phyloP scores from a whole-genome alignment of 1,140 invertebrate species.

The Druon quercuslanigerum region DNA sequence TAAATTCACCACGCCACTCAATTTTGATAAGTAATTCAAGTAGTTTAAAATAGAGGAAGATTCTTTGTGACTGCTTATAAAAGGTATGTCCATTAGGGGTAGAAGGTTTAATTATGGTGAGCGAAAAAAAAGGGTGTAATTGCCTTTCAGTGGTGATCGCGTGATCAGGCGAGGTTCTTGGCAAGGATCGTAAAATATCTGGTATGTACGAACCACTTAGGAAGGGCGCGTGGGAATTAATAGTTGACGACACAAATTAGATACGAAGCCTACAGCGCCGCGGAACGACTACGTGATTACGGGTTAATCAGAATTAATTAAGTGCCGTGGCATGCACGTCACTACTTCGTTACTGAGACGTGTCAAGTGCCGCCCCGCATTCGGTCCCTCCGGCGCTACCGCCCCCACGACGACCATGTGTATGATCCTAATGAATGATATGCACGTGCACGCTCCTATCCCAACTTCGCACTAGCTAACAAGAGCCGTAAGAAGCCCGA shows the following conservation, averaged over 20 bases:
- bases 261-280: constrained; percentile 63
- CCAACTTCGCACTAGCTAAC: neutral
- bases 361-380: constrained; percentile 68
- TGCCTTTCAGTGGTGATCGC: constrained; percentile 44
- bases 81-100: neutral
- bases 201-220: constrained; percentile 42
- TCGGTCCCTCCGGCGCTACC: constrained; percentile 49
- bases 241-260: constrained; percentile 72
- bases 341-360: constrained; percentile 75
- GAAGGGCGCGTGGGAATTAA: constrained; percentile 63
- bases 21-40: too few relatives aligned
- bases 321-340: constrained; percentile 73
- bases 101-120: constrained; percentile 2
- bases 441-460: constrained; percentile 64
- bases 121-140: constrained; percentile 37
- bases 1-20: neutral
- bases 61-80: too few relatives aligned
- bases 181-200: constrained; percentile 51
- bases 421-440: constrained; percentile 71
- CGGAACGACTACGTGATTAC: constrained; percentile 73
- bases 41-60: too few relatives aligned
- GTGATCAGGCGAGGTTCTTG: constrained; percentile 48
- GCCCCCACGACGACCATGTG: constrained; percentile 44
- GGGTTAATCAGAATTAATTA: constrained; percentile 76
- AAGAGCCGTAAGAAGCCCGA: neutral